Evolutionary conservation across 2,113 vertebrate genomes (phyloP), one percentile per base, ranked within the genome.

Genomic region (Eptesicus fuscus): DNA sequence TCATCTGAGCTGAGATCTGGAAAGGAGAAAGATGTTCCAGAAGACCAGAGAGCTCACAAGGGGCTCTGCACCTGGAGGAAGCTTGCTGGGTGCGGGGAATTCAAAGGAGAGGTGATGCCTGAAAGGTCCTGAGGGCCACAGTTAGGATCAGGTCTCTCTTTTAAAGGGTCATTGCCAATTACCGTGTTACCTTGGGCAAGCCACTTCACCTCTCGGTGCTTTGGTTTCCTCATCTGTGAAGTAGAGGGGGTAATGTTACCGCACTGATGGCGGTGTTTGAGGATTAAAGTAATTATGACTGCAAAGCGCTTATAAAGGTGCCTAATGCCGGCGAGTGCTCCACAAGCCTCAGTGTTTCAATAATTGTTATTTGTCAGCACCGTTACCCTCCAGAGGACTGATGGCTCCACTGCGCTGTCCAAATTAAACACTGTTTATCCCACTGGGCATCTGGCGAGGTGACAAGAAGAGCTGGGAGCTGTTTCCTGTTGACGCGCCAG

Each of bases 261-360:
- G 1, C 17, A 2, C 32, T 0, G 40, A 17, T 3, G 22, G 0
- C 1, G 1, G 1, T 2, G 51, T 42, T 7, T 7, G 74, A 78
- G 51, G 51, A 5, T 18, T 9, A 0, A 30, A 13, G 51, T 20
- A 3, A 1, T 17, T 5, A 1, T n/a, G 13, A 17, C 28, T 1
- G 23, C 23, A 2, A 16, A 17, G 44, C 10, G 0, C 10, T 40
- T 2, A 1, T 4, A 1, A 0, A 0, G 1, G 47, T 18, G 61
- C 7, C 69, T 17, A 0, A 10, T 10, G 28, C 80, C 14, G 1
- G 28, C 2, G 7, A 49, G 32, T 2, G 14, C 59, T 5, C 37
- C 2, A 0, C 4, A 23, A 2, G 77, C 23, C 77, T 18, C 10
- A 0, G 22, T 17, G 0, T 30, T 32, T n/a, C 7, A 22, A 13